Evolutionary conservation across 2,888 invertebrate genomes (phyloP).

Genomic region (Argyresthia goedartella): DNA sequence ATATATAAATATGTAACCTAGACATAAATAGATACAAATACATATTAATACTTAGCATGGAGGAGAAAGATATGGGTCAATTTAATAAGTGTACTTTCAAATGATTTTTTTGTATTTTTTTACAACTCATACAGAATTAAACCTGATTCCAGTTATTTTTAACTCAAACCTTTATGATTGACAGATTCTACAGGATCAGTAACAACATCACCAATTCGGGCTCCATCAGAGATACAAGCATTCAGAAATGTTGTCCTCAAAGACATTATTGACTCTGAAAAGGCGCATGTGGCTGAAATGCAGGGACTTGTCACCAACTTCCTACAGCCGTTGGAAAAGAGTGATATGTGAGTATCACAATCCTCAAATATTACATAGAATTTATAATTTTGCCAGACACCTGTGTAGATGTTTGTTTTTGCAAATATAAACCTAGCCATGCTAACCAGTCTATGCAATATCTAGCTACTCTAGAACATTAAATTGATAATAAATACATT

Average conservation of each 20-base stretch:
- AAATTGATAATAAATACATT: too few relatives aligned
- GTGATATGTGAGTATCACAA: conserved; percentile 82
- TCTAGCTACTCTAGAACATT: too few relatives aligned
- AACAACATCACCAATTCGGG: conserved; percentile 74
- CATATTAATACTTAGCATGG: too few relatives aligned
- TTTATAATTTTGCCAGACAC: too few relatives aligned
- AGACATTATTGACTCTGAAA: conserved; percentile 93
- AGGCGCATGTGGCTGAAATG: conserved; percentile 90
- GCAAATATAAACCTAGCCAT: too few relatives aligned
- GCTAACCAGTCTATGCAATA: too few relatives aligned
- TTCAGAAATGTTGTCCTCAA: conserved; percentile 89
- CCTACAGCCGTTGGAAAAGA: conserved; percentile 87
- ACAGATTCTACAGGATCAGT: conserved; percentile 53
- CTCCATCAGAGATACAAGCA: conserved; percentile 79
- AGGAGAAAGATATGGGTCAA: too few relatives aligned
- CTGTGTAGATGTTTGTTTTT: too few relatives aligned
- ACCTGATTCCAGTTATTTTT: neutral
- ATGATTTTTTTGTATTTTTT: too few relatives aligned
- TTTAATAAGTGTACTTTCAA: too few relatives aligned
- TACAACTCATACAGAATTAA: neutral
- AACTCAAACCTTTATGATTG: neutral
- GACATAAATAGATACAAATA: too few relatives aligned
- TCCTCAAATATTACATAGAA: neutral
- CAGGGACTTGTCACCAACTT: conserved; percentile 88
- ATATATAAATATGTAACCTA: too few relatives aligned